These are phyloP conservation scores for Limanda limanda DNA, from an alignment of 2,113 vertebrate species.

Conservation along the genomic window DNA sequence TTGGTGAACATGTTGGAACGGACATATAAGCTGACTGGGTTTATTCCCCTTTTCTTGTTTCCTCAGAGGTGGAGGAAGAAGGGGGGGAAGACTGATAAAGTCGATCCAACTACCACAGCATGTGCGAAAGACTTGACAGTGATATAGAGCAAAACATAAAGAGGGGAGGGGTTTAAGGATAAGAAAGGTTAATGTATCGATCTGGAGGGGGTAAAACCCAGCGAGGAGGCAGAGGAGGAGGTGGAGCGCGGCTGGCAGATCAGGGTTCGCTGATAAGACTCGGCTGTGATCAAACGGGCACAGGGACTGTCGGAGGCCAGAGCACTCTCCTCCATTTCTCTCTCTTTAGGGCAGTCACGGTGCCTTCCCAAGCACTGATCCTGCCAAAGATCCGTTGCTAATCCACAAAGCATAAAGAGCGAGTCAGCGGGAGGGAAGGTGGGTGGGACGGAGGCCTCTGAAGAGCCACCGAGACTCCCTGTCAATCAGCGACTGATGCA, in stretches of 20 bases:
- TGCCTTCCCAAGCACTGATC: constrained; percentile 61
- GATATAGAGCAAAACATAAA: constrained; percentile 66
- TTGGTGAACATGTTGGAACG: constrained; percentile 63
- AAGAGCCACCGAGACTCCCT: constrained; percentile 48
- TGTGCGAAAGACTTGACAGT: constrained; percentile 63
- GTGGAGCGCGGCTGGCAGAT: constrained; percentile 51
- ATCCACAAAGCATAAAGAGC: constrained; percentile 54
- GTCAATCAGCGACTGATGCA: constrained; percentile 73
- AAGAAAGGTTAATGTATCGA: constrained; percentile 79
- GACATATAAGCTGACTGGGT: constrained; percentile 71
- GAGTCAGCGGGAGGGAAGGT: constrained; percentile 36
- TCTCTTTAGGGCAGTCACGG: constrained; percentile 54
- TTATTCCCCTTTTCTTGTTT: constrained; percentile 52
- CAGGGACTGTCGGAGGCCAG: constrained; percentile 40
- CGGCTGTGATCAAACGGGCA: constrained; percentile 64
- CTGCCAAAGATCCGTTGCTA: constrained; percentile 64
- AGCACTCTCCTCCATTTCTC: constrained; percentile 59
- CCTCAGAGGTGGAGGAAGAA: constrained; percentile 13
- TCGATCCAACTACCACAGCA: constrained; percentile 39
- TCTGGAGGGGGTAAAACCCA: constrained; percentile 61
- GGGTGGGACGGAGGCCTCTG: constrained; percentile 51
- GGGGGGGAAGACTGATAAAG: constrained; percentile 47
- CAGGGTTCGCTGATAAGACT: constrained; percentile 48
- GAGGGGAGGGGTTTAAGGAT: constrained; percentile 55
- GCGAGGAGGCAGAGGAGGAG: constrained; percentile 32